A percentile compares a stretch with the other conserved stretches of the same genome.
Evolutionary conservation across 1,140 invertebrate genomes (phyloP).

Genomic region (Macrobrachium nipponense): DNA sequence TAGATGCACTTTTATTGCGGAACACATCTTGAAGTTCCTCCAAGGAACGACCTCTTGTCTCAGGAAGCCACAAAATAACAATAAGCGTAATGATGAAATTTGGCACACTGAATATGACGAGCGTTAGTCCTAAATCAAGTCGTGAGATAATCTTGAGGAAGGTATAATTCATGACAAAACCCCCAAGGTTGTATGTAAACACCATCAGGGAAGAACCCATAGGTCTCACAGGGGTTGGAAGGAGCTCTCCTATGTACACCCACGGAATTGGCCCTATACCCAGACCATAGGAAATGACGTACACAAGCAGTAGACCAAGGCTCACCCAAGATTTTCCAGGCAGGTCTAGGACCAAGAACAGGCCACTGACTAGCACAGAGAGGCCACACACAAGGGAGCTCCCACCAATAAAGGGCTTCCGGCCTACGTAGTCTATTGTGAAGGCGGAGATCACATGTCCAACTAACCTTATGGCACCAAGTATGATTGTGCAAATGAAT

Average conservation of each 20-base stretch:
- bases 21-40: slow-evolving; percentile 33
- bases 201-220: slow-evolving; percentile 18
- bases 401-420: background rate
- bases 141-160: slow-evolving; percentile 8
- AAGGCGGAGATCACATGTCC: background rate
- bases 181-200: background rate
- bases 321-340: background rate
- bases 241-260: slow-evolving; percentile 33
- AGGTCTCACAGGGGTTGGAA: slow-evolving; percentile 30
- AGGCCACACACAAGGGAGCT: background rate
- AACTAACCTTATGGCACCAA: background rate
- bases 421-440: background rate
- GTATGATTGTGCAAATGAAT: background rate
- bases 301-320: background rate
- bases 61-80: slow-evolving; percentile 20
- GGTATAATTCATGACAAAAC: slow-evolving; percentile 17
- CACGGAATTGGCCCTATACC: slow-evolving; percentile 37
- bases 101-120: slow-evolving; percentile 12
- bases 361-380: background rate
- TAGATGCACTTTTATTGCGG: no score
- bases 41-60: slow-evolving; percentile 11
- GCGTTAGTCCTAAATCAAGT: slow-evolving; percentile 15
- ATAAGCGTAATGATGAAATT: background rate
- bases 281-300: slow-evolving; percentile 14
- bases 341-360: background rate